Base-by-base conservation (phyloP, 2,797 vertebrate species). In the Hylomyscus alleni region DNA sequence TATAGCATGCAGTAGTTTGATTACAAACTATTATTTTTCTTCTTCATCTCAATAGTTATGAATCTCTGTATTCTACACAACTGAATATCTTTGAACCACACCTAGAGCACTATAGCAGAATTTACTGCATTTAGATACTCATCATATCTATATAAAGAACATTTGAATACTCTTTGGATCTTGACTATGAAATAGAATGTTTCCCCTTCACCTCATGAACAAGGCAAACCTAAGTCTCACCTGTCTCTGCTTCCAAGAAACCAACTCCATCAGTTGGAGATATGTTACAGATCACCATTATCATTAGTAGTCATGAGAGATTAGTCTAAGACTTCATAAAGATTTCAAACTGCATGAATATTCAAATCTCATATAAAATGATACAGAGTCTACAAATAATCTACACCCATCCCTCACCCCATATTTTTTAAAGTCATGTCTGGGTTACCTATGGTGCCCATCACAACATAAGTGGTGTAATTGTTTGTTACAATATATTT, bases 11-110 rank as follows among this genome's bases (percentile, higher is more conserved):
- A 92, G 44, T 83, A 96, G 24, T 0, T 31, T 95, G 47, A 80
- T 29, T 12, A 11, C 50, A 92, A 90, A 73, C 26, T 67, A 44
- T 0, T 85, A 31, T 7, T 88, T 96, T 89, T 92, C 9, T 84
- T 96, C 88, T 76, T 96, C 90, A 81, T 76, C 88, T 34, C 65
- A 86, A n/a, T 52, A 52, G 47, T 26, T 52, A 52, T 81, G 19
- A 84, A 50, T 10, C 14, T 92, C 37, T 86, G 34, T 4, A 15
- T 60, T 86, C 77, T 90, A 91, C 8, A 6, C 52, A 91, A 40
- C 20, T 85, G 34, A 87, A 60, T 56, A n/a, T 29, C 76, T 82
- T 47, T 22, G 11, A 34, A 62, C 37, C 6, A 58, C 69, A 83
- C 73, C 83, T 81, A 65, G 50, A 65, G 13, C 44, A 37, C 22